Conservation (phyloP, 2,888 invertebrate genomes). For the Nephrocerus scutellatus region DNA sequence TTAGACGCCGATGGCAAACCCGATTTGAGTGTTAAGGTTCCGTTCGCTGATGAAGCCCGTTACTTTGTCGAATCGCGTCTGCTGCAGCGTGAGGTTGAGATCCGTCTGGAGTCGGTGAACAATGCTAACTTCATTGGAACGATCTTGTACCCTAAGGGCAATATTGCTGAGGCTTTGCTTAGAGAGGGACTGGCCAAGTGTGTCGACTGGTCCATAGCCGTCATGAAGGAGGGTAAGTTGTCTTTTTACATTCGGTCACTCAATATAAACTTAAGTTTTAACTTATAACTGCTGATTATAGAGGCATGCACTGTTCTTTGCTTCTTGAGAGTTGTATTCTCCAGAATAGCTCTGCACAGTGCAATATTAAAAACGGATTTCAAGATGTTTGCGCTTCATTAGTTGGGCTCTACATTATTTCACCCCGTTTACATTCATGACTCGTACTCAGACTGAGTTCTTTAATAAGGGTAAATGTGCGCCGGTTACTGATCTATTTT, state of each 20-base stretch:
- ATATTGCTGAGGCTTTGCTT: constrained; percentile 88
- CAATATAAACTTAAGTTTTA: too few relatives aligned
- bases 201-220: constrained; percentile 86
- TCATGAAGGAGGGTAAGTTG: constrained; percentile 60
- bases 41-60: constrained; percentile 83
- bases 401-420: constrained; percentile 38
- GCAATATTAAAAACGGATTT: constrained; percentile 41
- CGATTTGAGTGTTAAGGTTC: constrained; percentile 59
- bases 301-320: too few relatives aligned
- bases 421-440: constrained; percentile 41
- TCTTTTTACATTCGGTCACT: too few relatives aligned
- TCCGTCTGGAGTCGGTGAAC: constrained; percentile 84
- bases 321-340: too few relatives aligned
- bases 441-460: neutral
- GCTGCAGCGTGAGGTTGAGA: constrained; percentile 83
- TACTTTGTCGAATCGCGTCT: constrained; percentile 88
- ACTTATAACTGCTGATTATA: too few relatives aligned
- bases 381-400: constrained; percentile 38
- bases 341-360: too few relatives aligned
- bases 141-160: constrained; percentile 82
- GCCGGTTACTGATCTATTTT: neutral
- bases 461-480: neutral
- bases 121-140: constrained; percentile 92
- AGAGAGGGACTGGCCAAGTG: constrained; percentile 90
- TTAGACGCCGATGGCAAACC: constrained; percentile 64